These are phyloP conservation scores for Boloria euphrosyne DNA, from an alignment of 2,888 invertebrate species.

Conservation along the genomic window DNA sequence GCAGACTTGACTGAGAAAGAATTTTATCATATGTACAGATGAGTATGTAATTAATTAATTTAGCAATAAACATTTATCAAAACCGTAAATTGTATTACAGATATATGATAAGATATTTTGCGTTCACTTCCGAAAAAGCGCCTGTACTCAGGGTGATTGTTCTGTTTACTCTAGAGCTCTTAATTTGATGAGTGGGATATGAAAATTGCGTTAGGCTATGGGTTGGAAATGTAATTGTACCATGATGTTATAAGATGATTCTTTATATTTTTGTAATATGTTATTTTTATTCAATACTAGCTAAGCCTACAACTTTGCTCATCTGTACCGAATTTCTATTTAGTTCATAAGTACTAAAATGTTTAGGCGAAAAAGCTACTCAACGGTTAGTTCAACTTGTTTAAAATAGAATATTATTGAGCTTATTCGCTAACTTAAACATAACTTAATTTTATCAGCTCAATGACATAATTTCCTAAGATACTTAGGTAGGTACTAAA, in stretches of 20 bases:
- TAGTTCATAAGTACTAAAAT: no score
- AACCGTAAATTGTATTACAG: background rate
- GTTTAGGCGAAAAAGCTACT: no score
- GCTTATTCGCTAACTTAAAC: no score
- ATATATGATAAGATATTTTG: conserved; percentile 60
- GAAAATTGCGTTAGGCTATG: conserved; percentile 63
- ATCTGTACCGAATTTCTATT: no score
- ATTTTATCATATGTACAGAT: background rate
- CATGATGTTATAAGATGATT: background rate
- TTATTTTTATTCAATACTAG: conserved; percentile 4
- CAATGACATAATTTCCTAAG: no score
- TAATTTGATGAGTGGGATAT: conserved; percentile 71
- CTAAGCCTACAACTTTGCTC: background rate
- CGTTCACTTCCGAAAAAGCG: conserved; percentile 53
- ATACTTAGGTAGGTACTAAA: no score
- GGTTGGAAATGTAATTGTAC: conserved; percentile 28
- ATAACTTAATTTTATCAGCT: no score
- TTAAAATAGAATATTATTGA: no score
- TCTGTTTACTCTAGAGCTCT: conserved; percentile 59
- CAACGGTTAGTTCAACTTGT: no score
- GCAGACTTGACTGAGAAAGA: no score
- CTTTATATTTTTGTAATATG: background rate
- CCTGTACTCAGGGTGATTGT: conserved; percentile 60
- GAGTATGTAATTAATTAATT: background rate
- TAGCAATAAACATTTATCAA: background rate